Evolutionary conservation across 2,888 invertebrate species (phyloP).

Genomic region (Bhutanitis thaidina): DNA sequence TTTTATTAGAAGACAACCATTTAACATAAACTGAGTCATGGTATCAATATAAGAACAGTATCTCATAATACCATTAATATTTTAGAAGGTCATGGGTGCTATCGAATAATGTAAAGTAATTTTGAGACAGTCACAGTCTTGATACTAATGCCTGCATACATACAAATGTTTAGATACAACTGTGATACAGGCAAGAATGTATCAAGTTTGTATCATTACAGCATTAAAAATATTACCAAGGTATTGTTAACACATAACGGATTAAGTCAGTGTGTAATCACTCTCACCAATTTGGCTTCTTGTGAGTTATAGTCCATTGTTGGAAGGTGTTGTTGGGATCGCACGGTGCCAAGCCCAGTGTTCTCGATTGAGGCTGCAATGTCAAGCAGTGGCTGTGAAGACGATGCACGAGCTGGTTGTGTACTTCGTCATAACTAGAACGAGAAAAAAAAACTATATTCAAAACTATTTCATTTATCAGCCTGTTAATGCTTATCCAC

Average conservation of each 20-base stretch:
- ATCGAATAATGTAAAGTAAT: no score
- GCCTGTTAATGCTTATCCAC: no score
- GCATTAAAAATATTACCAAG: no score
- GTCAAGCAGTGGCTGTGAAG: constrained; percentile 91
- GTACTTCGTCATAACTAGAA: constrained; percentile 85
- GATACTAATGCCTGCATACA: no score
- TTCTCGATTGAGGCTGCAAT: constrained; percentile 88
- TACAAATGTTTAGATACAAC: no score
- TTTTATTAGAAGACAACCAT: not conserved
- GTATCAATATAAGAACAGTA: no score
- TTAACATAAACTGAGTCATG: not conserved
- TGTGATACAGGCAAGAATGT: no score
- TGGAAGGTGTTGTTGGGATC: constrained; percentile 92
- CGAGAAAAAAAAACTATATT: not conserved
- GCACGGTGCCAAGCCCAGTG: constrained; percentile 89
- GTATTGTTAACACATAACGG: not conserved
- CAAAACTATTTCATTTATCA: no score
- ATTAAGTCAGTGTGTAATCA: not conserved
- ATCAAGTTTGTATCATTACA: no score
- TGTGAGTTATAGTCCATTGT: constrained; percentile 87
- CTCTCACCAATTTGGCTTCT: constrained; percentile 57
- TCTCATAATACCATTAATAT: no score
- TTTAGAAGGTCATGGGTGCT: no score
- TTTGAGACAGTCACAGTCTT: no score
- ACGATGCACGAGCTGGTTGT: constrained; percentile 86